phyloP scores from a whole-genome alignment of 2,113 vertebrate species.

The Phylloscopus trochilus region DNA sequence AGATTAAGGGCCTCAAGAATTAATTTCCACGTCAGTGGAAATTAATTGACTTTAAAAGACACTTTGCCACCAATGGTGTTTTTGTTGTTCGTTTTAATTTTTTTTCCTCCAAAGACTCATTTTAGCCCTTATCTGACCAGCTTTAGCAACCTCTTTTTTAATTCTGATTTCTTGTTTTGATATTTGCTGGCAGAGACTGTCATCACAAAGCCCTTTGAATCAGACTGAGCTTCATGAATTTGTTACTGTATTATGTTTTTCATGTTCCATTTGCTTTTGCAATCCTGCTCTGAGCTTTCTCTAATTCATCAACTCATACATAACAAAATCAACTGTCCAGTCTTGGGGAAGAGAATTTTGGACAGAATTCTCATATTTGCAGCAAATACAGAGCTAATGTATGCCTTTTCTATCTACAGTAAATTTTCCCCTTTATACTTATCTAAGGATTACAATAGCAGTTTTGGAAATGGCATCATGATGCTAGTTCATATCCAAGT shows the following conservation, averaged over 20 bases:
- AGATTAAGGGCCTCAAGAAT: not conserved
- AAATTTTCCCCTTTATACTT: not conserved
- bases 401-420: not conserved
- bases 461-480: not conserved
- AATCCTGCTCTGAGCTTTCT: not conserved
- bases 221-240: not conserved
- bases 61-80: not conserved
- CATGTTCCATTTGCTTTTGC: not conserved
- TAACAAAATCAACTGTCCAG: not conserved
- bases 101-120: not conserved
- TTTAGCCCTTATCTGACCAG: not conserved
- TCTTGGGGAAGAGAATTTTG: not conserved
- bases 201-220: not conserved
- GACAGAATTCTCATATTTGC: not conserved
- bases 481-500: not conserved
- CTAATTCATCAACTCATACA: not conserved
- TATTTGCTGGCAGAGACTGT: not conserved
- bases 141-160: not conserved
- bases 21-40: not conserved
- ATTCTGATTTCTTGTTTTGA: not conserved
- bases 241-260: not conserved
- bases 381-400: not conserved
- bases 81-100: not conserved
- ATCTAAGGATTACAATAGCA: not conserved
- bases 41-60: not conserved